phyloP scores from a whole-genome alignment of 1,140 invertebrate genomes.

The Chironomus striatipennis region DNA sequence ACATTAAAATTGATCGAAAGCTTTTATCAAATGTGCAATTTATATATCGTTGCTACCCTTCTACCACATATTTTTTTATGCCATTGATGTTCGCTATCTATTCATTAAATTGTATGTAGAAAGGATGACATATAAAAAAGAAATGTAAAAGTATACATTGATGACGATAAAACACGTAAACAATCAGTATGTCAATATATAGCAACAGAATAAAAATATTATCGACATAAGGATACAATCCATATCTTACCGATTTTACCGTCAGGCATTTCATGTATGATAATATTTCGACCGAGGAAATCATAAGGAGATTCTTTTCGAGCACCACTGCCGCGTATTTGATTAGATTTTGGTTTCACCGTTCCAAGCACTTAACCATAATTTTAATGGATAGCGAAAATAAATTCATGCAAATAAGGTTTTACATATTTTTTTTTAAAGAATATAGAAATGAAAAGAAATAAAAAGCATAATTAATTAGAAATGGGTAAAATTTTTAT shows the following conservation, averaged over 20 bases:
- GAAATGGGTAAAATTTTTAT: too few relatives aligned
- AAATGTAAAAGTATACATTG: background rate
- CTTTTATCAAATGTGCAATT: too few relatives aligned
- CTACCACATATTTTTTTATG: too few relatives aligned
- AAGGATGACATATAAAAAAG: slow-evolving; percentile 7
- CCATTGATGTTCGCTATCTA: too few relatives aligned
- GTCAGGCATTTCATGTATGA: background rate
- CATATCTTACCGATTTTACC: background rate
- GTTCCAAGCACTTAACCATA: slow-evolving; percentile 5
- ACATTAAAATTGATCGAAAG: too few relatives aligned
- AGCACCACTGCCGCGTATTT: background rate
- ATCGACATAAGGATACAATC: background rate
- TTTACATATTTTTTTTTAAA: too few relatives aligned
- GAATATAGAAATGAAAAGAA: too few relatives aligned
- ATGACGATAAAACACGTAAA: slow-evolving; percentile 18
- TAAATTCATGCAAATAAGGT: background rate
- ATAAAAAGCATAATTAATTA: too few relatives aligned
- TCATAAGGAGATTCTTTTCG: background rate
- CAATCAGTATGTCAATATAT: background rate
- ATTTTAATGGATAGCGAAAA: background rate
- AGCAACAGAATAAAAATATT: background rate
- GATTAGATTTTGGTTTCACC: background rate
- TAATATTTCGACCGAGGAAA: background rate
- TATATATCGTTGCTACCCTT: too few relatives aligned
- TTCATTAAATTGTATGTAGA: background rate